Conservation (phyloP, 2,797 vertebrate genomes). For the Alfaro cultratus region DNA sequence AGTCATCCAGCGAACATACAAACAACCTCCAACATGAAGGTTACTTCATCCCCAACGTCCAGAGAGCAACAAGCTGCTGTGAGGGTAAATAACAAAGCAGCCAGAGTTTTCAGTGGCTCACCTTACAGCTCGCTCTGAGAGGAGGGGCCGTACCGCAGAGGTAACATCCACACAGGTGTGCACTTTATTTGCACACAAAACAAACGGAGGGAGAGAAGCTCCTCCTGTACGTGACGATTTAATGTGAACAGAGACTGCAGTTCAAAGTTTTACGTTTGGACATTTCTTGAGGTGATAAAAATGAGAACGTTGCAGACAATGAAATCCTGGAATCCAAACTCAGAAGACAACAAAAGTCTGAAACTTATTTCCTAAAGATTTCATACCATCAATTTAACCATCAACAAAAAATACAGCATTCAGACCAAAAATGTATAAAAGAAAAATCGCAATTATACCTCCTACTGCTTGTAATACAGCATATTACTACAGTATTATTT, state of each 20-base stretch:
- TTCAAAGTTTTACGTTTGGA: neutral
- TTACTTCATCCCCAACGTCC: constrained; percentile 46
- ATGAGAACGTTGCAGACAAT: neutral
- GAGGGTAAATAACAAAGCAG: constrained; percentile 57
- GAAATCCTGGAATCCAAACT: neutral
- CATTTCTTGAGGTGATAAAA: neutral
- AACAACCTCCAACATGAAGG: constrained; percentile 8
- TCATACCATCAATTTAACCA: neutral
- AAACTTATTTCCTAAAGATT: neutral
- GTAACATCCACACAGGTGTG: constrained; percentile 46
- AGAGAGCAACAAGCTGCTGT: constrained; percentile 31
- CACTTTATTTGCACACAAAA: constrained; percentile 55
- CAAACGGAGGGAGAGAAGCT: constrained; percentile 38
- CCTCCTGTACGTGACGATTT: neutral
- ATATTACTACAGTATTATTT: neutral
- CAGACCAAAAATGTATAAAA: neutral
- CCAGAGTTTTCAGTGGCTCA: constrained; percentile 51
- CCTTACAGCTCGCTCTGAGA: constrained; percentile 44
- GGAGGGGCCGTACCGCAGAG: constrained; percentile 58
- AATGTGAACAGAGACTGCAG: too few relatives aligned
- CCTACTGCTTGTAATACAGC: neutral
- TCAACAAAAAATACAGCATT: neutral
- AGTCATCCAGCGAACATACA: constrained; percentile 15
- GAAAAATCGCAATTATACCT: neutral
- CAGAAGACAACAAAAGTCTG: neutral